Percentiles rank a stretch among this genome's conserved stretches.
Evolutionary conservation across 2,113 vertebrate genomes (phyloP).

Genomic region (Eurystomus gularis): DNA sequence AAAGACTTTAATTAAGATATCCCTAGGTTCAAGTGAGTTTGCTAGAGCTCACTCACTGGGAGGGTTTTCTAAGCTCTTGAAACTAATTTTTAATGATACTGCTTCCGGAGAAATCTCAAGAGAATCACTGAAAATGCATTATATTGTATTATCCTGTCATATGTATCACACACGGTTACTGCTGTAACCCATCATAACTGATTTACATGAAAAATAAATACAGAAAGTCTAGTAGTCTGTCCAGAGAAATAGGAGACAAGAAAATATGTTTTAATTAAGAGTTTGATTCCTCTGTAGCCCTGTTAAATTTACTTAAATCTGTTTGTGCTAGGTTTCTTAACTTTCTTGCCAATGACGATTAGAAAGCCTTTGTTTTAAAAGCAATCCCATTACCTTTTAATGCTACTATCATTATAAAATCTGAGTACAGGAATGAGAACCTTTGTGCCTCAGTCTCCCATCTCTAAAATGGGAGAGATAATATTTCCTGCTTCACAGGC

Average conservation of each 20-base stretch:
- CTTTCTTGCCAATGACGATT: background rate
- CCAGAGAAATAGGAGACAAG: background rate
- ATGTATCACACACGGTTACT: background rate
- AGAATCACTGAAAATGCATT: constrained; percentile 42
- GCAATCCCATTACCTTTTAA: background rate
- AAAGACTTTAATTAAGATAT: constrained; percentile 71
- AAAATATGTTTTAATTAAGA: constrained; percentile 24
- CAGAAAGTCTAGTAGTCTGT: background rate
- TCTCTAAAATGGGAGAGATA: background rate
- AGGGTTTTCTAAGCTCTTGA: constrained; percentile 57
- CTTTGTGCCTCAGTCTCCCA: background rate
- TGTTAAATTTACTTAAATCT: constrained; percentile 16
- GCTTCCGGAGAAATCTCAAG: constrained; percentile 60
- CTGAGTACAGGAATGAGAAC: background rate
- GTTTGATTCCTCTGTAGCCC: background rate
- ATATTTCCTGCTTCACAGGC: background rate
- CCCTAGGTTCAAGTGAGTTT: constrained; percentile 29
- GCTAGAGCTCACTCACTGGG: constrained; percentile 44
- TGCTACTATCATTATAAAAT: background rate
- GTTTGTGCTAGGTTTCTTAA: background rate
- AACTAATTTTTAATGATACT: constrained; percentile 68
- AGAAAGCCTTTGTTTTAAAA: constrained; percentile 4
- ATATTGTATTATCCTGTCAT: background rate
- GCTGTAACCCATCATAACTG: background rate
- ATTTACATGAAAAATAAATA: background rate